Base-by-base conservation (phyloP, 2,797 vertebrate species). In the Fistularia commersonii region DNA sequence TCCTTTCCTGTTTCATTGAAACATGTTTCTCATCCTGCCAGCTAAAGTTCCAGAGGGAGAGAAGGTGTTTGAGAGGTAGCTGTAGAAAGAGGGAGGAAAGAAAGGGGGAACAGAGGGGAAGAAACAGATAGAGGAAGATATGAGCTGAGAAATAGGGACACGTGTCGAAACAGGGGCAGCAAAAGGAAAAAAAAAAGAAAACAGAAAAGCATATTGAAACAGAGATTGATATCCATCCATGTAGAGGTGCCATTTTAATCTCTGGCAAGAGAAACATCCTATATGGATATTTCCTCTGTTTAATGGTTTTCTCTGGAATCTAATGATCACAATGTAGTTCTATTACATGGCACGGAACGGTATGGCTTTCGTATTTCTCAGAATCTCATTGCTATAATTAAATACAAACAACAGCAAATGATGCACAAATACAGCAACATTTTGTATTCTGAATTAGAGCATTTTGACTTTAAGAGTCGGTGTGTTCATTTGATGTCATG, bases 1-100 rank as follows among this genome's bases (percentile, higher is more conserved):
- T 80, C 51, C 61, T 57, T 69, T 54, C 55, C 64, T 61, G 66
- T 69, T 51, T 66, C 70, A 66, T 67, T 77, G 80, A 79, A 77
- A 78, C 67, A 72, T 72, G 69, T 76, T 74, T 76, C 68, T 83
- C 74, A 79, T 77, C 79, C 68, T 76, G 78, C 71, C 74, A 77
- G 61, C 60, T 62, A 53, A 45, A 53, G 54, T 51, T 80, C 69
- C 61, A 7, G 51, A 66, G 66, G 71, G 69, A 66, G 48, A 48
- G 46, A 40, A 63, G 32, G 51, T 69, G 66, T 74, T 54, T 66
- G 48, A 61, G 53, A 67, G 45, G 41, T 57, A 72, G 37, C 47
- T 58, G 38, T 13, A 64, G 51, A 62, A 45, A 52, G 41, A 61
- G 41, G 13, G 34, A 23, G 3, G 14, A 12, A 37, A 45, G 41